Evolutionary conservation across 2,113 vertebrate genomes (phyloP).

Genomic region (Hiodon tergisus): DNA sequence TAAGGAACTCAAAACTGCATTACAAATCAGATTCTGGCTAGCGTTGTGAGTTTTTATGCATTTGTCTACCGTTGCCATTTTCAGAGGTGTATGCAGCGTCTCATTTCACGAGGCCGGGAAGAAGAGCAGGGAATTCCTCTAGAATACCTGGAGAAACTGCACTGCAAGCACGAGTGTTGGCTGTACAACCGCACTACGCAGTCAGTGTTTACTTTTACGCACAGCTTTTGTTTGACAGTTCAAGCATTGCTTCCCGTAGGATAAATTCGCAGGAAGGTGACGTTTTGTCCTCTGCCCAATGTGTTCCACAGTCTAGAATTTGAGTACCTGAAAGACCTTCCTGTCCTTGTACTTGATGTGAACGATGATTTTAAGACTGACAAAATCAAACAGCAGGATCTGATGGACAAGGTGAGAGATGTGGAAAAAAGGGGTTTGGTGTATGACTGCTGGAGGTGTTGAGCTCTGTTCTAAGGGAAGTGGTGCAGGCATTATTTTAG

Average conservation of each 20-base stretch:
- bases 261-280: no score
- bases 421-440: no score
- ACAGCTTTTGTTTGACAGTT: background rate
- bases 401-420: constrained; percentile 59
- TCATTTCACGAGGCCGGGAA: constrained; percentile 63
- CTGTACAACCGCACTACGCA: constrained; percentile 63
- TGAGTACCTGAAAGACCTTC: constrained; percentile 65
- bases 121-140: constrained; percentile 75
- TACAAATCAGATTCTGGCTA: background rate
- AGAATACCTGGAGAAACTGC: constrained; percentile 77
- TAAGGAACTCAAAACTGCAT: no score
- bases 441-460: background rate
- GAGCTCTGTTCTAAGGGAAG: background rate
- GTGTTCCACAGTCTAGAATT: constrained; percentile 64
- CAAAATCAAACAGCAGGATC: constrained; percentile 66
- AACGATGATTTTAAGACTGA: constrained; percentile 76
- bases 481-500: no score
- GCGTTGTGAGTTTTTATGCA: background rate
- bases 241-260: background rate
- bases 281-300: background rate
- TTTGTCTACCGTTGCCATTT: background rate
- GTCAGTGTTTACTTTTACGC: constrained; percentile 44
- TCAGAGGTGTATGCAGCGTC: constrained; percentile 76
- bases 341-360: constrained; percentile 69
- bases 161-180: constrained; percentile 77